Conservation (phyloP, 2,113 vertebrate species). For the Centropus bengalensis region DNA sequence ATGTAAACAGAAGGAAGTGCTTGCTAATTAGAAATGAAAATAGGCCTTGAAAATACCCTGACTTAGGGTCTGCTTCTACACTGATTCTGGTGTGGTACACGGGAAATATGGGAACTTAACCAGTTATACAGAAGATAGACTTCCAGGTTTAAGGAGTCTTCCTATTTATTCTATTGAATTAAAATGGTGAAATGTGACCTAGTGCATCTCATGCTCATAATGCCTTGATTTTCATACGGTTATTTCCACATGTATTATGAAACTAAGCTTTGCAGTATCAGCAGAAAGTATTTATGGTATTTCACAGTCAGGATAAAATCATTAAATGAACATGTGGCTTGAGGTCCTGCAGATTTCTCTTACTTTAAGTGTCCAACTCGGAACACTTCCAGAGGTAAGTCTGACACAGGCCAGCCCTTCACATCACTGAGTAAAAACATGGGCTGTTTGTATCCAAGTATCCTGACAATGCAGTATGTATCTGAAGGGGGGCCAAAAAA, state of each 20-base stretch:
- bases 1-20: not conserved
- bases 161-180: not conserved
- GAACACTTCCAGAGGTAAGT: not conserved
- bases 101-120: not conserved
- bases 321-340: not conserved
- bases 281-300: not conserved
- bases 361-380: not conserved
- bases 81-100: not conserved
- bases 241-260: not conserved
- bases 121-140: not conserved
- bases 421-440: not conserved
- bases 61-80: not conserved
- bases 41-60: not conserved
- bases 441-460: not conserved
- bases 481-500: not conserved
- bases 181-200: not conserved
- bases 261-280: not conserved
- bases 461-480: not conserved
- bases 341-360: not conserved
- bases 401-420: not conserved
- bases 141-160: not conserved
- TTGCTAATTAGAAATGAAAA: not conserved
- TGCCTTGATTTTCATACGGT: not conserved
- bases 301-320: not conserved
- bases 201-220: not conserved